Evolutionary conservation across 2,113 vertebrate species (phyloP).

Genomic region (Leptosomus discolor): DNA sequence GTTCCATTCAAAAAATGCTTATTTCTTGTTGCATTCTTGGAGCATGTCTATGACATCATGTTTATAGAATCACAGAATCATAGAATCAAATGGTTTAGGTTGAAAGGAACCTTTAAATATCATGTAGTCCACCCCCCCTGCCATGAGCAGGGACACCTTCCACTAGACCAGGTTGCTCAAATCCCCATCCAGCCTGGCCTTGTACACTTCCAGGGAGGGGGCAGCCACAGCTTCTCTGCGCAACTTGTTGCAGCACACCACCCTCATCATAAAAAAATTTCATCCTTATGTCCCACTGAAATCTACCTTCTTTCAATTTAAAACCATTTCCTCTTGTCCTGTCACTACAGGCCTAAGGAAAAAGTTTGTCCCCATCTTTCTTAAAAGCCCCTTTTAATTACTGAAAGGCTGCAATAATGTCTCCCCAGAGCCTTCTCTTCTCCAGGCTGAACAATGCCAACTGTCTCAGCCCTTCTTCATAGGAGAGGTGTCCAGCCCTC

Average conservation of each 20-base stretch:
- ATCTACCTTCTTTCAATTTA: not conserved
- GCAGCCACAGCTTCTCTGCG: not conserved
- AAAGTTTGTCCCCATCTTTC: not conserved
- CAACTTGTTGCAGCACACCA: not conserved
- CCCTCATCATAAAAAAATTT: not conserved
- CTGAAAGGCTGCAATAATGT: not conserved
- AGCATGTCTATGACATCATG: not conserved
- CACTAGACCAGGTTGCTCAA: no score
- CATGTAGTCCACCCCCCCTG: not conserved
- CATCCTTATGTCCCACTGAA: not conserved
- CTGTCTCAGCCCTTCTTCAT: not conserved
- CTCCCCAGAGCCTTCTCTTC: rapidly evolving
- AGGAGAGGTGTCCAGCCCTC: no score
- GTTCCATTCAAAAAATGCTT: not conserved
- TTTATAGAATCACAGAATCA: not conserved
- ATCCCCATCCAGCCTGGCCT: not conserved
- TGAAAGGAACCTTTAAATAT: not conserved
- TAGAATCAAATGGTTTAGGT: not conserved
- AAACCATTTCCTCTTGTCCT: not conserved
- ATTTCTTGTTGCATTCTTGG: not conserved
- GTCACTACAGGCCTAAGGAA: not conserved
- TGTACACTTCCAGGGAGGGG: not conserved
- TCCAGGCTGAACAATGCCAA: not conserved
- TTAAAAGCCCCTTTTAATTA: not conserved
- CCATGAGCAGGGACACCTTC: not conserved